Conservation (phyloP, 2,888 invertebrate genomes). For the Pedicia rivosa region DNA sequence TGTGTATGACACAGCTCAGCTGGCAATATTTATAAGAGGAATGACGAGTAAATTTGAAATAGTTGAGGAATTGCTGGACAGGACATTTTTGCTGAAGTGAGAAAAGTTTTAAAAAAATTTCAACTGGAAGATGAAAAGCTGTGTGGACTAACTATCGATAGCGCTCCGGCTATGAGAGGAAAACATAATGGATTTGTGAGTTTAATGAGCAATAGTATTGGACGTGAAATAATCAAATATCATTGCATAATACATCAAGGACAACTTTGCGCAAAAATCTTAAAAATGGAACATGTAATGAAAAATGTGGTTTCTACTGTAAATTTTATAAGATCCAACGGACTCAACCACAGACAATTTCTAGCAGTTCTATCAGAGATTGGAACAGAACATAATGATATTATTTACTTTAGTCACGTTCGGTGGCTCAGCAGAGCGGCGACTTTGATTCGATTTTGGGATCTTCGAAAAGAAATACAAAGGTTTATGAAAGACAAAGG, state of each 20-base stretch:
- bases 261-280: conserved; percentile 2
- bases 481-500: not conserved
- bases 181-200: conserved; percentile 2
- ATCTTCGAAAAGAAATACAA: conserved; percentile 2
- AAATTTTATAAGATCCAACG: conserved; percentile 3
- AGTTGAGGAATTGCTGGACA: too few species aligned
- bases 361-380: conserved; percentile 1
- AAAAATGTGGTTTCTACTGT: conserved; percentile 2
- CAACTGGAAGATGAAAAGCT: too few species aligned
- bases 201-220: conserved; percentile 1
- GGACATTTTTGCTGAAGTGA: too few species aligned
- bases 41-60: too few species aligned
- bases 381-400: conserved; percentile 1
- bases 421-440: conserved; percentile 3
- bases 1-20: too few species aligned
- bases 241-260: not conserved
- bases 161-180: not conserved
- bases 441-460: conserved; percentile 2
- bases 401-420: conserved; percentile 2
- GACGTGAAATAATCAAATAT: not conserved
- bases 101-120: too few species aligned
- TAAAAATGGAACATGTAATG: conserved; percentile 2
- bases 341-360: conserved; percentile 3
- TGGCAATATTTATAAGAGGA: too few species aligned
- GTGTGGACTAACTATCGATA: too few species aligned